Conservation (phyloP, 2,888 invertebrate genomes). For the Eupithecia vulgata region DNA sequence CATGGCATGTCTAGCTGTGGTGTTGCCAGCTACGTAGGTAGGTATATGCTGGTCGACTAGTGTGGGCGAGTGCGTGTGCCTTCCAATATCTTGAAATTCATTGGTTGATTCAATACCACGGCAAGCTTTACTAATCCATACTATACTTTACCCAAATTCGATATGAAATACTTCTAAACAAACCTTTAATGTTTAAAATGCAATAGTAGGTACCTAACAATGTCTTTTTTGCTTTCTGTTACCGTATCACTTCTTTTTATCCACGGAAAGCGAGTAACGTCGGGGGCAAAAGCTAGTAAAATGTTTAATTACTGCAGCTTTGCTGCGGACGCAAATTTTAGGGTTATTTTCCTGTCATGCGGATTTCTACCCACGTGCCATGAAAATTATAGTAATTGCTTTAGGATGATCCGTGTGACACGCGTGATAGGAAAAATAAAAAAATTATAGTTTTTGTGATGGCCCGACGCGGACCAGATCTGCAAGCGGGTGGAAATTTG, state of each 20-base stretch:
- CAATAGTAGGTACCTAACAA: neutral
- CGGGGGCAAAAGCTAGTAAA: neutral
- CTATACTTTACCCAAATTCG: neutral
- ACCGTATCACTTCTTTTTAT: neutral
- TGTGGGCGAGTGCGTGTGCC: neutral
- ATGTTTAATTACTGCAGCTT: neutral
- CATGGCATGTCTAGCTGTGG: conserved; percentile 15
- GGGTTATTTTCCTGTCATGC: too few species aligned
- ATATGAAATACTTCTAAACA: neutral
- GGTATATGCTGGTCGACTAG: neutral
- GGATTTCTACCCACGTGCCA: too few species aligned
- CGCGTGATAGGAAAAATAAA: too few species aligned
- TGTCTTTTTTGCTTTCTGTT: neutral
- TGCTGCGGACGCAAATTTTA: neutral
- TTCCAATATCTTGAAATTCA: neutral
- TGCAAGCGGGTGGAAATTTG: too few species aligned
- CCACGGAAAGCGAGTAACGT: neutral
- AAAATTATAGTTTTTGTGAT: too few species aligned
- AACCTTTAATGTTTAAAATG: neutral
- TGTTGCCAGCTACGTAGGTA: conserved; percentile 3
- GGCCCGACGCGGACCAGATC: too few species aligned
- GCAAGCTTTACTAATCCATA: neutral
- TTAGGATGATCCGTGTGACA: too few species aligned
- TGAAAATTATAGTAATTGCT: too few species aligned
- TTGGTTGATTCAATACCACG: neutral